Evolutionary conservation across 1,140 invertebrate genomes (phyloP), one percentile per base, ranked within the genome.

Genomic region (Dendroctonus ponderosae): DNA sequence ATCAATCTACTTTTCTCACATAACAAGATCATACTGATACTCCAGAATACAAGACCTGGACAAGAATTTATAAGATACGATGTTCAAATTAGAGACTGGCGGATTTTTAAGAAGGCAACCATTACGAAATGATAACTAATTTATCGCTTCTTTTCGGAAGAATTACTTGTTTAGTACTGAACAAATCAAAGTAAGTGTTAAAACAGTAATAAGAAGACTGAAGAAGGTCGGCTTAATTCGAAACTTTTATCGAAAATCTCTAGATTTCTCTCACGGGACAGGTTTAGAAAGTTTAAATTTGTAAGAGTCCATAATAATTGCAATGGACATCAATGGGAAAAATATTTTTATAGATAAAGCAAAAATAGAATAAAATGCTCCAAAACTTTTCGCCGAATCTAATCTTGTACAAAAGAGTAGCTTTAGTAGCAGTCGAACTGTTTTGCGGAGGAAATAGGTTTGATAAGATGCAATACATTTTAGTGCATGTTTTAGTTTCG

Each of bases 391-490:
- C 64, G 70, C 70, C 14, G 2, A 26, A 26, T 14, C 50, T 0
- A 52, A 60, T 67, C 72, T 6, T 76, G 69, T 62, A 40, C 69
- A 41, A 61, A 76, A 67, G 71, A 61, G 54, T 70, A 66, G 42
- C 12, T 75, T 71, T 66, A 72, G 77, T 43, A 75, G 71, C 7
- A 73, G 74, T 26, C 75, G 74, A 8, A 68, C 74, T 75, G 74
- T 65, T 77, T 15, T 74, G 59, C 12, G 39, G 43, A 14, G 50
- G n/a, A 12, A 52, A 7, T 12, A 52, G 50, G 12, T 52, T 9
- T 9, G 26, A 52, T 0, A 54, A 67, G 41, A 49, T 60, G 26
- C 46, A 0, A 49, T 52, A 53, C 41, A 53, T 62, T 61, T 52
- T 39, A 58, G 63, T 58, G 11, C 52, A 65, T 58, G 42, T 26